Conservation (phyloP, 2,113 vertebrate genomes). For the Melanerpes aurifrons region DNA sequence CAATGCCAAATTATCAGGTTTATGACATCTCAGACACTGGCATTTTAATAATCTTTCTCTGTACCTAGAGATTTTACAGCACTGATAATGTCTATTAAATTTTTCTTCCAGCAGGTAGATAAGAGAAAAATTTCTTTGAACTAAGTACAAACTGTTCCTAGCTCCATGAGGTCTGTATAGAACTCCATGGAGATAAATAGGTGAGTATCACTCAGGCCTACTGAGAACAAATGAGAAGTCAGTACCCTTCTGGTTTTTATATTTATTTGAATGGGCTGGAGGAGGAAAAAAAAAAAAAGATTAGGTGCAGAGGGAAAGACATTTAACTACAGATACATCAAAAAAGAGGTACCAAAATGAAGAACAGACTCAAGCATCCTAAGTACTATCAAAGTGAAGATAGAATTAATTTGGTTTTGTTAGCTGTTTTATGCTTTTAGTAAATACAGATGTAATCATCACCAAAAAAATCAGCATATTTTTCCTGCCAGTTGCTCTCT, state of each 20-base stretch:
- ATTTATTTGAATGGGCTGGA: background rate
- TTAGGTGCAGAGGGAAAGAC: rapidly evolving
- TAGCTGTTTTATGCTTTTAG: background rate
- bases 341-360: background rate
- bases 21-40: background rate
- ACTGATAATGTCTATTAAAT: background rate
- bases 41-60: background rate
- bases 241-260: background rate
- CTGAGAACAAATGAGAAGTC: background rate
- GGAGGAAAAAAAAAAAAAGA: background rate
- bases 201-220: background rate
- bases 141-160: background rate
- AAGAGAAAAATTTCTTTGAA: background rate
- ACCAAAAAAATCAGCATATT: background rate
- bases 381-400: background rate
- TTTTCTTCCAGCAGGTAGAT: background rate
- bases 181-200: background rate
- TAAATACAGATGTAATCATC: background rate
- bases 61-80: background rate
- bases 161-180: background rate
- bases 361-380: background rate
- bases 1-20: background rate
- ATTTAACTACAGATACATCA: background rate
- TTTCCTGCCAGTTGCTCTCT: background rate
- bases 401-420: background rate